Base-by-base conservation (phyloP, 2,113 vertebrate genomes). In the Macquaria ambigua region DNA sequence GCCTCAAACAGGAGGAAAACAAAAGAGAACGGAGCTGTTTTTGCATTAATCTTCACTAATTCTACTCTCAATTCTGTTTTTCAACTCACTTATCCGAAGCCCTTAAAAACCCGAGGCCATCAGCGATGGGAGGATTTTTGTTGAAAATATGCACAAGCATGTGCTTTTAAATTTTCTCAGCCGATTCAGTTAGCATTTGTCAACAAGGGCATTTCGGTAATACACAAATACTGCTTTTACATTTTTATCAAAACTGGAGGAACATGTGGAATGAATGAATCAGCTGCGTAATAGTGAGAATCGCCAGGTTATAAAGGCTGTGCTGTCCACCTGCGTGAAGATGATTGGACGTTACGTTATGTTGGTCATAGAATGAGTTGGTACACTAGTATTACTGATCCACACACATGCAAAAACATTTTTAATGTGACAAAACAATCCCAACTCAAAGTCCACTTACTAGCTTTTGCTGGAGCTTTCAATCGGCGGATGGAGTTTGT, bases 41-140 rank as follows among this genome's bases (percentile, higher is more conserved):
- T 66, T 18, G 20, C 75, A 75, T 86, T 79, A 23, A 77, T 89
- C 89, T 84, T 43, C 69, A 62, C 69, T 64, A 50, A 83, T 81
- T 81, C 79, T 46, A 14, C 20, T 55, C 41, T 56, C 39, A 28
- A 0, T 76, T 68, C 39, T 75, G n/a, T 58, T 62, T 55, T 67
- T 67, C 3, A 0, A 14, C 16, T 74, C 41, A 61, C 14, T 59
- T 67, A 50, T 81, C 56, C 62, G 25, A 72, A 53, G 50, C 31
- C 18, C 7, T 76, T 52, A 6, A 67, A 71, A 62, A 61, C 7
- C 28, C 0, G 16, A 72, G 43, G n/a, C 55, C 41, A 41, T 7
- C n/a, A n/a, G 56, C 3, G 1, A 4, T 8, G 16, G 25, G 41
- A 61, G 21, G 16, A 16, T 55, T 39, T 53, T 16, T 31, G 39